Conservation (phyloP, 2,113 vertebrate genomes). For the Myotis davidii region DNA sequence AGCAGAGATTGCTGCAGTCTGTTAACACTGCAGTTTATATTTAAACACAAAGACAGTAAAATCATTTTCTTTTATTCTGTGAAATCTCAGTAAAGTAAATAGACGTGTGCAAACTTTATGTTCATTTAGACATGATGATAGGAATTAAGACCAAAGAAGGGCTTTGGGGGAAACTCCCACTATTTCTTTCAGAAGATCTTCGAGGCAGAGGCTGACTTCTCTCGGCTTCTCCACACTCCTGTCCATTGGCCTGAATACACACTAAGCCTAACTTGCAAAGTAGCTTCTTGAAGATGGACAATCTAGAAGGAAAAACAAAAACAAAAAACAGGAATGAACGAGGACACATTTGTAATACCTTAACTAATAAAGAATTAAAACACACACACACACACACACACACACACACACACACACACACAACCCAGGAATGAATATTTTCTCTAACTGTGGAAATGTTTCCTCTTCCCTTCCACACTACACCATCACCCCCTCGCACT, state of each 20-base stretch:
- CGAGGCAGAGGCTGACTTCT: not conserved
- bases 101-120: conserved; percentile 51
- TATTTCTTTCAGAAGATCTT: not conserved
- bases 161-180: not conserved
- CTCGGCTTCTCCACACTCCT: not conserved
- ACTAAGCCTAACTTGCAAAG: not conserved
- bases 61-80: conserved; percentile 76
- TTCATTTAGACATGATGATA: conserved; percentile 46
- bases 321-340: too few species aligned
- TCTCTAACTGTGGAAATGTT: not conserved
- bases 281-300: not conserved
- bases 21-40: not conserved
- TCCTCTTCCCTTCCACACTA: not conserved
- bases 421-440: not conserved
- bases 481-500: accelerated
- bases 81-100: conserved; percentile 47
- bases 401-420: too few species aligned
- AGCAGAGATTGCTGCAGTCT: not conserved
- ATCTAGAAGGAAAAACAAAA: conserved; percentile 52
- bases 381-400: too few species aligned
- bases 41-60: conserved; percentile 42
- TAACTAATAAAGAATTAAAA: too few species aligned
- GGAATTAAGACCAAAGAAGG: conserved; percentile 23
- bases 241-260: not conserved
- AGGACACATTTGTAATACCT: too few species aligned